Evolutionary conservation across 2,888 invertebrate species (phyloP).

Genomic region (Meiosimyza decipiens): DNA sequence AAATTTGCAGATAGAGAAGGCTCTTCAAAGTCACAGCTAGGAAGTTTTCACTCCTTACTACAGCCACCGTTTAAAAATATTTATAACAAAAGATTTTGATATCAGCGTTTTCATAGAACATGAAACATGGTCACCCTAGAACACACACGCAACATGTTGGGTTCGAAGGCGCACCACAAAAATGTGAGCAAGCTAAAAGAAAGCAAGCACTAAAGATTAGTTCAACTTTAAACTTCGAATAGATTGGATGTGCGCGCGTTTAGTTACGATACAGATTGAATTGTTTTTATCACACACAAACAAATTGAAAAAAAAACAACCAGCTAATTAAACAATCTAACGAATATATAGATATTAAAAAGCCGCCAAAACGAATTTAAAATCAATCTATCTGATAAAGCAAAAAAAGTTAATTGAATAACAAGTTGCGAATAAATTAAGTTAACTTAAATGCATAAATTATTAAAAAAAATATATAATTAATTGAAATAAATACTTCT

Average conservation of each 20-base stretch:
- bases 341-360: not conserved
- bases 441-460: slow-evolving; percentile 18
- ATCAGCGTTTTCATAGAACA: too few relatives aligned
- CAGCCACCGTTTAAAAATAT: too few relatives aligned
- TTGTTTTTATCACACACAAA: slow-evolving; percentile 3
- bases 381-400: slow-evolving; percentile 11
- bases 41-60: too few relatives aligned
- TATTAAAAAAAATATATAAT: slow-evolving; percentile 6
- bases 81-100: too few relatives aligned
- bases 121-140: too few relatives aligned
- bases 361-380: slow-evolving; percentile 12
- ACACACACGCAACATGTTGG: not conserved
- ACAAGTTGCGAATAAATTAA: slow-evolving; percentile 1
- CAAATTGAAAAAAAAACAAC: not conserved
- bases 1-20: too few relatives aligned
- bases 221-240: slow-evolving; percentile 6
- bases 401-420: slow-evolving; percentile 11
- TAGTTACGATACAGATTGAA: not conserved
- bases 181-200: not conserved
- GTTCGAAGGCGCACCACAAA: not conserved
- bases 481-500: not conserved
- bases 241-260: not conserved
- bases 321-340: not conserved
- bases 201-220: slow-evolving; percentile 11
- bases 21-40: too few relatives aligned